Conservation (phyloP, 2,113 vertebrate species). For the Danionella cerebrum region DNA sequence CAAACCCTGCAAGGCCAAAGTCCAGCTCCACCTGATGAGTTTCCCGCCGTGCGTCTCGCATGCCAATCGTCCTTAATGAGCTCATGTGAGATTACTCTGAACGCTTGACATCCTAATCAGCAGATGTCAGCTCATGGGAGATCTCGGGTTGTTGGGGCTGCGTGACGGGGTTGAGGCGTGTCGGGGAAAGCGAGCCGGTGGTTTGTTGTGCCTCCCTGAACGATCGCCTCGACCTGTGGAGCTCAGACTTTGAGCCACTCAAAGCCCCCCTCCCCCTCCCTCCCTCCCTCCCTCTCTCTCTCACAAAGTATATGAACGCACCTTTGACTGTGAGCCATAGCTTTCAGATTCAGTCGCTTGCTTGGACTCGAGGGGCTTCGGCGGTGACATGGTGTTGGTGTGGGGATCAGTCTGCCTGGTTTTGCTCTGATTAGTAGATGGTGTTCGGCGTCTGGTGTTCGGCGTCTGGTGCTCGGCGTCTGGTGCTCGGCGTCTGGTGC, state of each 20-base stretch:
- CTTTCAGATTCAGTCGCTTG: conserved; percentile 21
- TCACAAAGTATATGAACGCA: conserved; percentile 34
- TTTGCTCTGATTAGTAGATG: too few relatives aligned
- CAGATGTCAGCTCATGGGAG: neutral
- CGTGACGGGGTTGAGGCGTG: neutral
- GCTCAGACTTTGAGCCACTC: neutral
- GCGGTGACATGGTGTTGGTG: conserved; percentile 19
- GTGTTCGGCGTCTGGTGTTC: neutral
- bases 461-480: too few relatives aligned
- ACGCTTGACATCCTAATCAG: neutral
- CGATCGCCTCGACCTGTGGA: neutral
- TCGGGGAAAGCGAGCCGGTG: neutral
- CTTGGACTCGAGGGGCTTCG: conserved; percentile 2
- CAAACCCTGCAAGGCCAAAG: neutral
- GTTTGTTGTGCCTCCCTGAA: neutral
- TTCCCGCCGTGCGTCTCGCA: neutral
- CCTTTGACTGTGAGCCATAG: conserved; percentile 17
- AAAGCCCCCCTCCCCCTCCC: neutral
- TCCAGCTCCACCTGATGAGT: neutral
- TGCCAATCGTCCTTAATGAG: conserved; percentile 8
- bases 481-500: too few relatives aligned
- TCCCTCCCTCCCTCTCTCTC: neutral
- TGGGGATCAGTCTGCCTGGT: conserved; percentile 12
- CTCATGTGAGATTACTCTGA: conserved; percentile 9
- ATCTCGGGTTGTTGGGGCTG: neutral